Base-by-base conservation (phyloP, 2,888 invertebrate genomes). In the Epinotia brunnichana region DNA sequence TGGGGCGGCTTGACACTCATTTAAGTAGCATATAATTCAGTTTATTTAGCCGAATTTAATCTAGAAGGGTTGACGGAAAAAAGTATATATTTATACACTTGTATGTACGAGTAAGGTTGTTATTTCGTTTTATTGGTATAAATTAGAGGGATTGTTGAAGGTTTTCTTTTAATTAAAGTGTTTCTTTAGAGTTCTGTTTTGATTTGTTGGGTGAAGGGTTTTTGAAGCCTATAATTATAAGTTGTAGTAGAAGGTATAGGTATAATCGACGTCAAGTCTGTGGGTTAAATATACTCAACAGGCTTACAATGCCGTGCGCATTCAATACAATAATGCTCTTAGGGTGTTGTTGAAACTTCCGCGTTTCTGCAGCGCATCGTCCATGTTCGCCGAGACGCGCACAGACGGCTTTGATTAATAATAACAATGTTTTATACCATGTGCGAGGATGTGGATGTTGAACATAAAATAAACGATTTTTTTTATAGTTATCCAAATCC, bases 1-100 rank as follows among this genome's bases (percentile, higher is more conserved):
- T 66, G 79, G 79, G 85, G 85, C 77, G 83, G 83, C 90, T 89
- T 90, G 94, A 94, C 95, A 94, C 94, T 94, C 94, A 94, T 94
- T 94, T 95, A 95, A 95, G 95, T 94, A 95, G 94, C 94, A 94
- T 94, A 95, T 95, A 95, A 95, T 95, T 95, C 94, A 94, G 94
- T 95, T 95, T 95, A 91, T 92, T 93, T 92, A 90, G 87, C 82
- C 87, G 87, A 92, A 92, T 92, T 90, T 85, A 88, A 91, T 89
- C 86, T 68, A 39, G 81, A 84, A 86, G 86, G 87, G 86, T 83
- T 83, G 82, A 75, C 73, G 78, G 76, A 79, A 82, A 84, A 82
- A 82, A 76, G 77, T 71, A 77, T 78, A 76, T 79, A 78, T 77
- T 76, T 76, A 76, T 70, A 70, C 66, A 72, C 64, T 62, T 72